phyloP scores from a whole-genome alignment of 2,113 vertebrate species.

The Alaudala cheleensis region DNA sequence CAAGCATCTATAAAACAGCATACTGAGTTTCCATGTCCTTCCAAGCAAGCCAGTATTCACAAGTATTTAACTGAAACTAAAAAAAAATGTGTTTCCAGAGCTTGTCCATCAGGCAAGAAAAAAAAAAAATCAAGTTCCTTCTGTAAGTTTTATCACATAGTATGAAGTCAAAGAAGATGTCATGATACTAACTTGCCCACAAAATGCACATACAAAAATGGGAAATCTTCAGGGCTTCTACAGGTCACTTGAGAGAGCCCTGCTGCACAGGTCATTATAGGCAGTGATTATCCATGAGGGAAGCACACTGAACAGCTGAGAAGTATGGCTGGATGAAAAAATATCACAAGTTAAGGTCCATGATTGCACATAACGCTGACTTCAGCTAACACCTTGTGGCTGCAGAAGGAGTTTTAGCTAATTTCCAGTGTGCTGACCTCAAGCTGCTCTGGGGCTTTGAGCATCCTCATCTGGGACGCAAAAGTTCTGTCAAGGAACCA shows the following conservation, averaged over 20 bases:
- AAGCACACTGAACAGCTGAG: background rate
- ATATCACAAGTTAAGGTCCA: fast-evolving
- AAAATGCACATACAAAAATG: background rate
- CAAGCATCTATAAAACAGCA: background rate
- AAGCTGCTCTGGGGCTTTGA: background rate
- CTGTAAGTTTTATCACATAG: background rate
- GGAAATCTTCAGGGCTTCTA: background rate
- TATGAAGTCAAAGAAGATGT: background rate
- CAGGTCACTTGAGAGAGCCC: background rate
- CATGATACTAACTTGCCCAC: background rate
- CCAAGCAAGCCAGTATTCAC: background rate
- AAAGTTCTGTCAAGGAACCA: background rate
- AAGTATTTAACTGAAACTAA: background rate
- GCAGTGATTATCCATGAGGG: background rate
- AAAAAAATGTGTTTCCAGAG: background rate
- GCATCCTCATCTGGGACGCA: background rate
- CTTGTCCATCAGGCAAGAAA: background rate
- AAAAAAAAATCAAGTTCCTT: background rate
- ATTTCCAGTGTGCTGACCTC: background rate
- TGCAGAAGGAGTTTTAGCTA: background rate
- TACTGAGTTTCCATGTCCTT: background rate
- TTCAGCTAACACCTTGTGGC: fast-evolving
- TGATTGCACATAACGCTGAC: background rate
- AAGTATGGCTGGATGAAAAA: background rate
- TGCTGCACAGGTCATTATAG: background rate